A percentile compares a stretch with the other conserved stretches of the same genome.
Evolutionary conservation across 2,113 vertebrate species (phyloP).

Genomic region (Solea solea): DNA sequence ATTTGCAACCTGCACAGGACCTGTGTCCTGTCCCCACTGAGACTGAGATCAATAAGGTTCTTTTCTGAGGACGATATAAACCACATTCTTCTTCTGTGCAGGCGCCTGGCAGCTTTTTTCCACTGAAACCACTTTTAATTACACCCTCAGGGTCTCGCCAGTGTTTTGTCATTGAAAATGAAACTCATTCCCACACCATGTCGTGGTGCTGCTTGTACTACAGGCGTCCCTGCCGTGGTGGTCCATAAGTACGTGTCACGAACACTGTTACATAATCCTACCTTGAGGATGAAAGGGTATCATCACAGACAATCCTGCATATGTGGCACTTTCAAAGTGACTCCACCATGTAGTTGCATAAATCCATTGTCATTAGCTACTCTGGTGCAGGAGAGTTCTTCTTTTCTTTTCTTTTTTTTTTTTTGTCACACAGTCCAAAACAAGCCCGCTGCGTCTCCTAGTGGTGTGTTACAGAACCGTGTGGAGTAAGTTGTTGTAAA

Average conservation of each 20-base stretch:
- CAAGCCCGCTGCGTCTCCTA: conserved; percentile 44
- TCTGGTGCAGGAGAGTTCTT: neutral
- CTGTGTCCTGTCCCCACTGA: conserved; percentile 22
- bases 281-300: conserved; percentile 40
- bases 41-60: conserved; percentile 49
- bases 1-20: conserved; percentile 41
- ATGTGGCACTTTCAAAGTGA: conserved; percentile 12
- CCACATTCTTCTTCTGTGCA: conserved; percentile 64
- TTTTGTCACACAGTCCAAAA: neutral
- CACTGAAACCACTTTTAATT: conserved; percentile 57
- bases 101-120: conserved; percentile 30
- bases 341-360: conserved; percentile 23
- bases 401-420: no score
- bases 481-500: neutral
- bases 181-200: conserved; percentile 3
- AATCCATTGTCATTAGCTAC: conserved; percentile 28
- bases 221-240: neutral
- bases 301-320: conserved; percentile 34
- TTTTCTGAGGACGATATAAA: conserved; percentile 46
- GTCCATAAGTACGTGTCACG: conserved; percentile 13
- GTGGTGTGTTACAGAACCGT: conserved; percentile 22
- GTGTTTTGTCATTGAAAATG: conserved; percentile 37
- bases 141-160: conserved; percentile 51
- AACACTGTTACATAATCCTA: conserved; percentile 34
- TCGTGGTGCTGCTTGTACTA: neutral